Conservation (phyloP, 1,140 invertebrate species). For the Drosophila cardini region DNA sequence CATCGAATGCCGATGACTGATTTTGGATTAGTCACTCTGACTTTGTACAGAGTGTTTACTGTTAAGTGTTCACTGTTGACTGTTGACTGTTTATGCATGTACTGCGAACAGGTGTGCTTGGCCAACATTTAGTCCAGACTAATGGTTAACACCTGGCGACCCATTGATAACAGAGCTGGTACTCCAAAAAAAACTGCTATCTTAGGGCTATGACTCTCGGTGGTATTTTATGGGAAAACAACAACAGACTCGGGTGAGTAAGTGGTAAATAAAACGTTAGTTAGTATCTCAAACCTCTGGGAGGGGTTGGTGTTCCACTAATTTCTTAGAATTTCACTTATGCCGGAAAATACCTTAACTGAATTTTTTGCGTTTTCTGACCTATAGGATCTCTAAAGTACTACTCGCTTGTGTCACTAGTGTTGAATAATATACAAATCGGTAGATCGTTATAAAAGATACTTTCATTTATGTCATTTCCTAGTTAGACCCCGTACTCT, state of each 20-base stretch:
- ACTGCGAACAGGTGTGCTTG: not conserved
- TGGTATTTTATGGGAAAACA: not conserved
- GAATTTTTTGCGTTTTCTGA: too few relatives aligned
- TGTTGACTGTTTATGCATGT: not conserved
- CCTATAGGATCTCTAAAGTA: too few relatives aligned
- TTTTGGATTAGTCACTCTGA: constrained; percentile 14
- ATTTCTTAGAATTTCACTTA: too few relatives aligned
- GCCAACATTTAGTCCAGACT: constrained; percentile 22
- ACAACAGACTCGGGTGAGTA: not conserved
- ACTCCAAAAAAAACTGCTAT: constrained; percentile 9
- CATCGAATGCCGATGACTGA: constrained; percentile 24
- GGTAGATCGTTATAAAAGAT: too few relatives aligned
- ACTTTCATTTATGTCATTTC: too few relatives aligned
- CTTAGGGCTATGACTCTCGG: not conserved
- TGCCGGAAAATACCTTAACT: too few relatives aligned
- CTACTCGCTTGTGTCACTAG: too few relatives aligned
- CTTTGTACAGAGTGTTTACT: not conserved
- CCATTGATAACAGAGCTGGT: constrained; percentile 24
- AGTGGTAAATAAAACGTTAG: not conserved
- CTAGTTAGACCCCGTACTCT: too few relatives aligned
- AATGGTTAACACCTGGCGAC: constrained; percentile 29
- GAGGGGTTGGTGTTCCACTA: too few relatives aligned
- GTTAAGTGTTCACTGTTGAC: not conserved
- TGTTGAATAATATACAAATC: too few relatives aligned
- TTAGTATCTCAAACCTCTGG: too few relatives aligned